These are phyloP conservation scores for Mus pahari DNA, from an alignment of 2,113 vertebrate genomes.

Conservation along the genomic window DNA sequence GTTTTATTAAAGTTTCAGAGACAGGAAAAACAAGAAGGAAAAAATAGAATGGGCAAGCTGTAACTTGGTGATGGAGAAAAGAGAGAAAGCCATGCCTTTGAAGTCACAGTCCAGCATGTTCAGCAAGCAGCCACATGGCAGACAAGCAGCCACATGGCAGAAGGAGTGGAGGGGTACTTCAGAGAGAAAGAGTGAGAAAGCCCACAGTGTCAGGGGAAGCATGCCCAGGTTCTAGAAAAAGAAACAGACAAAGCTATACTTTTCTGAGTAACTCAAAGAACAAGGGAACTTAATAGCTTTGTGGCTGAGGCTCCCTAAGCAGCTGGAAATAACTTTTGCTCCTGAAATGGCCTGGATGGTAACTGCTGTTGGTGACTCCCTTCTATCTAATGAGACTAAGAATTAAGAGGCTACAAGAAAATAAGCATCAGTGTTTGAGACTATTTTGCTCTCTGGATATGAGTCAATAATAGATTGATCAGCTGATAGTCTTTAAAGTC, in stretches of 20 bases:
- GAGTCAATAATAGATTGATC: not conserved
- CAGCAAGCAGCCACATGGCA: not conserved
- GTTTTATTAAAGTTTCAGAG: not conserved
- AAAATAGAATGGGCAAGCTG: not conserved
- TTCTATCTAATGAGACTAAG: not conserved
- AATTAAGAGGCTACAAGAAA: constrained; percentile 42
- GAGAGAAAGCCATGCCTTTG: not conserved
- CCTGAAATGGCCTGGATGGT: constrained; percentile 9
- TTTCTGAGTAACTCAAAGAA: not conserved
- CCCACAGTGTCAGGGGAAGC: not conserved
- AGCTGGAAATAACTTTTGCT: not conserved
- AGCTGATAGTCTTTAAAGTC: constrained; percentile 27
- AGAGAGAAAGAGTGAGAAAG: not conserved
- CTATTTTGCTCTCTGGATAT: constrained; percentile 11
- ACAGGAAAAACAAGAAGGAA: not conserved
- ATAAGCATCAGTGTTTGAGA: not conserved
- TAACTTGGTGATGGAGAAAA: not conserved
- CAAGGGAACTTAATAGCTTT: not conserved
- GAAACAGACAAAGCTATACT: not conserved
- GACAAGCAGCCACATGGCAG: not conserved
- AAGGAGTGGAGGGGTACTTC: not conserved
- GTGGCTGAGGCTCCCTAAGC: not conserved
- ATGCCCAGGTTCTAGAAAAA: not conserved
- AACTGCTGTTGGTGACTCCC: not conserved
- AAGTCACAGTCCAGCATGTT: not conserved